phyloP scores from a whole-genome alignment of 2,797 vertebrate species.

The Phaenicophaeus curvirostris region DNA sequence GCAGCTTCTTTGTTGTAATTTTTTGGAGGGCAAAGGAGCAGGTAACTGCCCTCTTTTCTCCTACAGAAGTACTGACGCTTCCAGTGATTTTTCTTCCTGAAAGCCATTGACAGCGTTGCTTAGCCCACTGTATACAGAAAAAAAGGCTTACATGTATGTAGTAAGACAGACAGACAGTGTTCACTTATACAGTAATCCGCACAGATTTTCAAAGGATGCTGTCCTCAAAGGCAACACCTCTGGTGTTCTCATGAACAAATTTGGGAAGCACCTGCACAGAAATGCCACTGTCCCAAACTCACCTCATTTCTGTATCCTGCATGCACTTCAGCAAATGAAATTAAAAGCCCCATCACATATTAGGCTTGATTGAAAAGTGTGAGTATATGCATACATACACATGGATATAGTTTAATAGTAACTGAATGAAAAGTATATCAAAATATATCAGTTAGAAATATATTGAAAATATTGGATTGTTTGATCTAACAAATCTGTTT shows the following conservation, averaged over 20 bases:
- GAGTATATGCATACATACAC: background rate
- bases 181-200: background rate
- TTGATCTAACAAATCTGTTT: background rate
- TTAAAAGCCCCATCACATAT: background rate
- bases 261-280: background rate
- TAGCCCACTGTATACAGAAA: background rate
- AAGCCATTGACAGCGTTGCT: background rate
- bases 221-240: background rate
- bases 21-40: background rate
- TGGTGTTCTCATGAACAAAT: background rate
- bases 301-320: background rate
- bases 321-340: background rate
- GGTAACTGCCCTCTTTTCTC: background rate
- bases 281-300: background rate
- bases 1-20: background rate
- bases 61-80: background rate
- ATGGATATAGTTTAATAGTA: background rate
- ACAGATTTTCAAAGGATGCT: background rate
- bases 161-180: background rate
- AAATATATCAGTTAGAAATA: background rate
- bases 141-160: background rate
- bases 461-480: background rate
- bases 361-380: background rate
- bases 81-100: background rate
- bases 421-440: background rate